Evolutionary conservation across 2,113 vertebrate species (phyloP).

Genomic region (Zosterops pallidus): DNA sequence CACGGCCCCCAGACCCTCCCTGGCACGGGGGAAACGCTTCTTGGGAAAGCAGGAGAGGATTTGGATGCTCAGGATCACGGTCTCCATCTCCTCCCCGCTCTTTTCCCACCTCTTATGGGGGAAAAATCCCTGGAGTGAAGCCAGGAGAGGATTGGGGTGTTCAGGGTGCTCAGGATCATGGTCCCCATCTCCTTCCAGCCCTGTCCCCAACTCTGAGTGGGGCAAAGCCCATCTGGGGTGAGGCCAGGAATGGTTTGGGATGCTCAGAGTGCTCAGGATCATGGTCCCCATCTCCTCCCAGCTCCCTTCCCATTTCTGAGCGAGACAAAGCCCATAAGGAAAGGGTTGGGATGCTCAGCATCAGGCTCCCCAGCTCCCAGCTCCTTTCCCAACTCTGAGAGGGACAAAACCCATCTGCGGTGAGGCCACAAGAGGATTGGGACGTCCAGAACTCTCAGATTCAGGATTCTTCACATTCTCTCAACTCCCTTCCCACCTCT

Average conservation of each 20-base stretch:
- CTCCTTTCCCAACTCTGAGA: rapidly evolving
- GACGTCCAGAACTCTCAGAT: neutral
- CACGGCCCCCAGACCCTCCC: rapidly evolving
- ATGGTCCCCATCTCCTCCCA: too few species aligned
- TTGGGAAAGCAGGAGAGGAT: too few species aligned
- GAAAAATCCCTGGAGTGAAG: too few species aligned
- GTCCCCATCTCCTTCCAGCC: too few species aligned
- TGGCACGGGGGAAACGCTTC: rapidly evolving
- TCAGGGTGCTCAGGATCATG: rapidly evolving
- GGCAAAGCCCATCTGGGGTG: too few species aligned
- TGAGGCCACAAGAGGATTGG: neutral
- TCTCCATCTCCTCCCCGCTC: too few species aligned
- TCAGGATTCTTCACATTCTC: neutral
- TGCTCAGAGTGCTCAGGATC: too few species aligned
- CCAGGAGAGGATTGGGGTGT: neutral
- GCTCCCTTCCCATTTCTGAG: too few species aligned
- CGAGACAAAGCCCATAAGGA: neutral
- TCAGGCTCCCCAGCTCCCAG: neutral
- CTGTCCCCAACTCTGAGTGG: too few species aligned
- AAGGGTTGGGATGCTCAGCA: neutral
- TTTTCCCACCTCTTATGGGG: too few species aligned
- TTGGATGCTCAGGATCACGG: neutral
- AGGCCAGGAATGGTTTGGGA: too few species aligned
- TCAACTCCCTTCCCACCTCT: neutral
- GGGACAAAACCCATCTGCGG: neutral